phyloP scores from a whole-genome alignment of 2,113 vertebrate species.

The Podilymbus podiceps region DNA sequence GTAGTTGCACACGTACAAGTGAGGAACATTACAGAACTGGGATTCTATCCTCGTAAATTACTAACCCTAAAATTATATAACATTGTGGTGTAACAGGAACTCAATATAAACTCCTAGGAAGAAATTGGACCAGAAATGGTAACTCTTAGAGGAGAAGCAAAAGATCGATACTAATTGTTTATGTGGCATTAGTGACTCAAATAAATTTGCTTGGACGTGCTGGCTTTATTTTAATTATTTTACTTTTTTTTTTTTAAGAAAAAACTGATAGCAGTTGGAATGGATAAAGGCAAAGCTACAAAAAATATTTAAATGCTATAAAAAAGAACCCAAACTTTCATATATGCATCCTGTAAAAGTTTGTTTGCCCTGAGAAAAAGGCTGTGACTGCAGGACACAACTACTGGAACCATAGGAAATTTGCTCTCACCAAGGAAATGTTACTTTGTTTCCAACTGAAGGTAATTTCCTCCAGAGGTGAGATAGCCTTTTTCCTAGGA shows the following conservation, averaged over 20 bases:
- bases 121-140: rapidly evolving
- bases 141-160: background rate
- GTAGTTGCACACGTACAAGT: background rate
- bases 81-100: background rate
- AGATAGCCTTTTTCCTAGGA: background rate
- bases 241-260: background rate
- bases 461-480: background rate
- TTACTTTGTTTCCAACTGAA: background rate
- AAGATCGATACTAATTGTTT: background rate
- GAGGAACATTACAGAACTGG: background rate
- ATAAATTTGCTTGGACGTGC: background rate
- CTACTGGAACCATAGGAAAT: background rate
- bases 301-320: background rate
- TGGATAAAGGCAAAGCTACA: background rate
- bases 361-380: background rate
- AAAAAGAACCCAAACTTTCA: background rate
- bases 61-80: background rate
- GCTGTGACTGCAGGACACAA: background rate
- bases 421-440: background rate
- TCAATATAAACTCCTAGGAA: background rate
- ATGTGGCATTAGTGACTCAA: background rate
- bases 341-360: background rate
- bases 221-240: background rate
- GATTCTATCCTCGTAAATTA: background rate
- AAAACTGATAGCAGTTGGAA: background rate